phyloP scores from a whole-genome alignment of 2,888 invertebrate genomes.

The Pecten maximus region DNA sequence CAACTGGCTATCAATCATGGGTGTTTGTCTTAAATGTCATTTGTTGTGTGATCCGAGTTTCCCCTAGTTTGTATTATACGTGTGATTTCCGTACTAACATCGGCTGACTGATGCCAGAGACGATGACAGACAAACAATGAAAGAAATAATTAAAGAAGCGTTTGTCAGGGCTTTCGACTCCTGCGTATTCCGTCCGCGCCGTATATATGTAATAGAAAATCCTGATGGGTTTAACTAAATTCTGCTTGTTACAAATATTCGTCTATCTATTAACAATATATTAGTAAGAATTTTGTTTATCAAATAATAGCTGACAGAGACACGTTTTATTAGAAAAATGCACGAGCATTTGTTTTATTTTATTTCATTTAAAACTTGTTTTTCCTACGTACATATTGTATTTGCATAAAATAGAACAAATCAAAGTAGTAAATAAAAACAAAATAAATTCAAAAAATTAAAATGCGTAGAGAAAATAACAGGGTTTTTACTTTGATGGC shows the following conservation, averaged over 20 bases:
- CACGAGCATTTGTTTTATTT: too few species aligned
- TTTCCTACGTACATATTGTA: too few species aligned
- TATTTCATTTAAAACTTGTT: too few species aligned
- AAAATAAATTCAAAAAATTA: too few species aligned
- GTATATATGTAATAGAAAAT: neutral
- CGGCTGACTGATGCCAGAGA: neutral
- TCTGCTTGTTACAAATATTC: neutral
- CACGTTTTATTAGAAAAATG: too few species aligned
- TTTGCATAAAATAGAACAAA: too few species aligned
- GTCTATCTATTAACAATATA: neutral
- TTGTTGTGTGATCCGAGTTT: neutral
- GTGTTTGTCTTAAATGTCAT: neutral
- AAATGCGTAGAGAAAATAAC: too few species aligned
- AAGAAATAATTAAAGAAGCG: neutral
- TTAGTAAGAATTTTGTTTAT: too few species aligned
- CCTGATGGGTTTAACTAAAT: neutral
- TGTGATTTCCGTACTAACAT: neutral
- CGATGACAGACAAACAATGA: neutral
- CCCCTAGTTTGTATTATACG: neutral
- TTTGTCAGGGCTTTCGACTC: neutral
- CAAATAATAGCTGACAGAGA: too few species aligned
- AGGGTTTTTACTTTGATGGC: too few species aligned
- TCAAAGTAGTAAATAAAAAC: too few species aligned
- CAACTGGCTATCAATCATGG: neutral
- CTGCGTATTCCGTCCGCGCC: neutral